Base-by-base conservation (phyloP, 2,888 invertebrate species). In the Trilocha varians region DNA sequence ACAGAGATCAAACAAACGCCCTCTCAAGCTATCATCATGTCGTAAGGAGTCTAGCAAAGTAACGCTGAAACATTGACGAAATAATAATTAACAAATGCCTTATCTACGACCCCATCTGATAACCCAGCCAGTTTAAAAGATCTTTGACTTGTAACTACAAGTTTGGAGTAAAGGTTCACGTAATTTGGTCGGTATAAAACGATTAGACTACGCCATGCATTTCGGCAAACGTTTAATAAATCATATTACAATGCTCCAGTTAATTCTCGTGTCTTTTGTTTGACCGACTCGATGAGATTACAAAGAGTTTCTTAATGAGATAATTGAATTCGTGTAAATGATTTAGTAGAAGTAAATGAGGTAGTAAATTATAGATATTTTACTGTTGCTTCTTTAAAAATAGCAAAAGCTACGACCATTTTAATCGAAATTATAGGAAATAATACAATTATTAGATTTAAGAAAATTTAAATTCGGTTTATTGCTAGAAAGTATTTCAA, bases 21-120 rank as follows among this genome's bases (percentile, higher is more conserved):
- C 25, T 11, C 8, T 9, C 2, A 9, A 25, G 6, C 11, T 25
- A 25, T 4, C 2, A 25, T 11, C 6, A 25, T 65, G 50, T 51
- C 43, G 55, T 57, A 62, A 63, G 47, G 41, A 42, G 49, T 41
- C 34, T 40, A 45, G 51, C 52, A 53, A 47, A 45, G 42, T 54
- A 14, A 53, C 57, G 64, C 58, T 59, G 64, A 65, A 66, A 57
- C 37, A 70, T 74, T 76, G 73, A 72, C 64, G 70, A 70, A 72
- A 72, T 74, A 66, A 64, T 65, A 78, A 75, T 78, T 79, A 77
- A 68, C 70, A 59, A 76, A 76, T 67, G 64, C 62, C 48, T 68
- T 78, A 79, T 78, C 79, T 54, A 39, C 59, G 70, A 52, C 65
- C 70, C 50, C 70, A 79, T 78, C 78, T 77, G 44, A 53, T 37